Conservation (phyloP, 1,140 invertebrate species). For the Nomia melanderi region DNA sequence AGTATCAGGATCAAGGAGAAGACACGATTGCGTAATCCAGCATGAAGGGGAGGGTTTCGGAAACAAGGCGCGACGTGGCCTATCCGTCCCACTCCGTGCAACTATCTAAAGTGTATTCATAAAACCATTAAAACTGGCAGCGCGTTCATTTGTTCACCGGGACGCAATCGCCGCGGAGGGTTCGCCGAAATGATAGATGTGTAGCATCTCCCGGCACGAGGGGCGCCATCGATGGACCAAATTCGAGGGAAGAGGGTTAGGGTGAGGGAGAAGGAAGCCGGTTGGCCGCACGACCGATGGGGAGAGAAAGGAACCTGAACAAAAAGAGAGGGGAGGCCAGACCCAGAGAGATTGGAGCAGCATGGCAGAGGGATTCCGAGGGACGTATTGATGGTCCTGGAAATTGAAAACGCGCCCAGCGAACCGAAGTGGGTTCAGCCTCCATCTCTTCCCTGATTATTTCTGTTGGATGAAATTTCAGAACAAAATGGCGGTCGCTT, state of each 20-base stretch:
- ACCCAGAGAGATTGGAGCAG: slow-evolving; percentile 72
- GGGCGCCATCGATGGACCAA: slow-evolving; percentile 54
- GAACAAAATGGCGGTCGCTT: slow-evolving; percentile 69
- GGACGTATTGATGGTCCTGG: slow-evolving; percentile 77
- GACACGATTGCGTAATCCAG: not conserved
- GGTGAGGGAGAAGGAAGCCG: slow-evolving; percentile 39
- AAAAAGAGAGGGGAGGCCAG: slow-evolving; percentile 49
- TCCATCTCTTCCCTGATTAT: slow-evolving; percentile 69
- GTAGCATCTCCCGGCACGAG: slow-evolving; percentile 56
- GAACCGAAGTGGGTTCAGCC: slow-evolving; percentile 70
- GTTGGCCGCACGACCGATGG: slow-evolving; percentile 35
- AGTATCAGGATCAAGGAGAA: not conserved
- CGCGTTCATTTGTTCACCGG: slow-evolving; percentile 63
- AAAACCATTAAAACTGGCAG: slow-evolving; percentile 54
- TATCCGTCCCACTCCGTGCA: slow-evolving; percentile 18
- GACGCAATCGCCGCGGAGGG: slow-evolving; percentile 56
- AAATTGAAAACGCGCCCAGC: slow-evolving; percentile 78
- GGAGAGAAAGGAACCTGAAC: slow-evolving; percentile 36
- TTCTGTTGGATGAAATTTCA: slow-evolving; percentile 66
- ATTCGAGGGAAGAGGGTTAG: slow-evolving; percentile 43
- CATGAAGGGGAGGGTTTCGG: slow-evolving; percentile 32
- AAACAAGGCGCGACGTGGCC: slow-evolving; percentile 48
- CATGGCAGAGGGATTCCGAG: slow-evolving; percentile 65
- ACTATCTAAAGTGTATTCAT: slow-evolving; percentile 51
- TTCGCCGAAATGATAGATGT: slow-evolving; percentile 68